Evolutionary conservation across 2,797 vertebrate species (phyloP), one percentile per base, ranked within the genome.

Genomic region (Gymnothorax javanicus): DNA sequence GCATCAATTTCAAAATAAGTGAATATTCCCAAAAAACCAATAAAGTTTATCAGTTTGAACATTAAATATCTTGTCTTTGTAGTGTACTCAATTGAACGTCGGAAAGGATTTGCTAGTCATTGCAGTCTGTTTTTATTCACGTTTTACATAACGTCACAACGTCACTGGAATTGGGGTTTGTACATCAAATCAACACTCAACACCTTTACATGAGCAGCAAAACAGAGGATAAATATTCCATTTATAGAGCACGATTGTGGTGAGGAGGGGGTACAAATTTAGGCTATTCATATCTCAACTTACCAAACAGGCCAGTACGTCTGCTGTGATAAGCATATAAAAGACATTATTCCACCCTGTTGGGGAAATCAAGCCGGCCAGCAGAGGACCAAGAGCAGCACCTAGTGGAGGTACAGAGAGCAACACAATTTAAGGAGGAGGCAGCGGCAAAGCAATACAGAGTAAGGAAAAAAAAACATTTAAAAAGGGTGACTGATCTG

Each of bases 281-380:
- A 50, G 33, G 57, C 17, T 43, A 77, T 57, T 7, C 52, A 17
- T 67, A 43, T 56, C 59, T 54, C 52, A 77, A 71, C 25, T 92
- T 88, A 99, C 99, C 96, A 99, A 91, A 88, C 97, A 99, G 84
- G 99, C 99, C 56, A 97, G 91, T 85, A 98, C 0, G 0, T 99
- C 98, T 0, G 99, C 95, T 0, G 95, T 91, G 87, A 99, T 99
- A 85, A 99, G 91, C 99, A 99, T 99, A 93, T 99, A 99, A 93
- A 99, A 99, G 82, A 99, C 99, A 0, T 98, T 98, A 89, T 97
- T 98, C 99, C 99, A 99, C 87, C 98, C 97, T 0, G 94, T 96
- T 50, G 97, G 96, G 7, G 98, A 98, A 86, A 99, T 98, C 84
- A 99, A 50, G 0, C 98, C 98, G 0, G 99, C 99, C 0, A 99